phyloP scores from a whole-genome alignment of 2,113 vertebrate genomes.

The Dicrurus megarhynchus region DNA sequence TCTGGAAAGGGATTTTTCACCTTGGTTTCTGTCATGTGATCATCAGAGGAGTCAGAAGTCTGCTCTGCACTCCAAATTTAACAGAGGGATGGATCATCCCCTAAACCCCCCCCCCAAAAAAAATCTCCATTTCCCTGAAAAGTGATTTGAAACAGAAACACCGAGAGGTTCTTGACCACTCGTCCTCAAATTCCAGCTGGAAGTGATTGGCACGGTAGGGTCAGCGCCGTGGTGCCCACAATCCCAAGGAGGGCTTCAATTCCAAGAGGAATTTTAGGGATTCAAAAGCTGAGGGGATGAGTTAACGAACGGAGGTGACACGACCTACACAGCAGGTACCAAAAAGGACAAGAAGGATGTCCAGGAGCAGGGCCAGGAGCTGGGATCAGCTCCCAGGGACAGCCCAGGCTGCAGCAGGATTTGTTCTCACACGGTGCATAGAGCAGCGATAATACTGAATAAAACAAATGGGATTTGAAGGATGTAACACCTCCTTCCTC shows the following conservation, averaged over 20 bases:
- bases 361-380: not conserved
- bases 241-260: not conserved
- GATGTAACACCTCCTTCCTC: not conserved
- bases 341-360: not conserved
- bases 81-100: not conserved
- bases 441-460: not conserved
- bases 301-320: accelerated
- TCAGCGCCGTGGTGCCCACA: not conserved
- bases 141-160: not conserved
- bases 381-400: accelerated
- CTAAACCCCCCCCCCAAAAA: not conserved
- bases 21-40: not conserved
- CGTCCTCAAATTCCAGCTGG: not conserved
- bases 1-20: not conserved
- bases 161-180: not conserved
- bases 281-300: not conserved
- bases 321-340: not conserved
- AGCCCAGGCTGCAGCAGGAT: not conserved
- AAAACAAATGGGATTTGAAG: not conserved
- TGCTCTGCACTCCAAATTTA: not conserved
- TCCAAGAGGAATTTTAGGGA: not conserved
- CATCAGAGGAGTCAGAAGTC: not conserved
- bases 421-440: not conserved
- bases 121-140: not conserved
- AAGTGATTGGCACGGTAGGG: not conserved